Conservation (phyloP, 1,140 invertebrate genomes). For the Holotrichia oblita region DNA sequence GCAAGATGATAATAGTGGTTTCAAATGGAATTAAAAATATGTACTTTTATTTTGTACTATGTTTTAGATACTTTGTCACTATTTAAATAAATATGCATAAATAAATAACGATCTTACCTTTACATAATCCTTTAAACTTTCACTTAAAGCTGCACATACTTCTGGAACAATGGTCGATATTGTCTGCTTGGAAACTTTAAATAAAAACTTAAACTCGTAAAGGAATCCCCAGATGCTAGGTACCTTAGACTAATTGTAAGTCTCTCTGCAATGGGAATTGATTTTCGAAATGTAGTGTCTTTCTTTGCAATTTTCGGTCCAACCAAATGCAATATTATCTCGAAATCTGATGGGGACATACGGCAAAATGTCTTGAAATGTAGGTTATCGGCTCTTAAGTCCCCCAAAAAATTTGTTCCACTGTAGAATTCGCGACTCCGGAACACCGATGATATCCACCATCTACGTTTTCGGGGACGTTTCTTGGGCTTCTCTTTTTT, state of each 20-base stretch:
- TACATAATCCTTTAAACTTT: slow-evolving; percentile 40
- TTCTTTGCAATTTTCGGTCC: not conserved
- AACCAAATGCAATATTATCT: not conserved
- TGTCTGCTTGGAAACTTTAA: slow-evolving; percentile 55
- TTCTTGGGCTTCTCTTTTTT: too few species aligned
- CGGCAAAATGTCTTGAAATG: too few species aligned
- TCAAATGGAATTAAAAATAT: too few species aligned
- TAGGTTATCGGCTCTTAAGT: too few species aligned
- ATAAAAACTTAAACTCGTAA: slow-evolving; percentile 50
- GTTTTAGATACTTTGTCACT: too few species aligned
- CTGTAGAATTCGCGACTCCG: too few species aligned
- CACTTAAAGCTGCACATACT: slow-evolving; percentile 50
- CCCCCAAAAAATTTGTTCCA: too few species aligned
- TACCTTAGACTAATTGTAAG: slow-evolving; percentile 54
- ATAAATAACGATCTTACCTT: slow-evolving; percentile 43
- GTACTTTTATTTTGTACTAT: too few species aligned
- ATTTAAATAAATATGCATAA: not conserved
- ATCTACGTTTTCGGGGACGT: too few species aligned
- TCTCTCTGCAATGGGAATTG: slow-evolving; percentile 22
- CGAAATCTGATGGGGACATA: not conserved
- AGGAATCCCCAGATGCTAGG: slow-evolving; percentile 56
- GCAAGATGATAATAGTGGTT: too few species aligned
- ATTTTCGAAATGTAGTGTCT: not conserved
- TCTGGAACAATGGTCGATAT: slow-evolving; percentile 55
- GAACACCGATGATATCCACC: too few species aligned